Base-by-base conservation (phyloP, 2,113 vertebrate species). In the Etia nguti region DNA sequence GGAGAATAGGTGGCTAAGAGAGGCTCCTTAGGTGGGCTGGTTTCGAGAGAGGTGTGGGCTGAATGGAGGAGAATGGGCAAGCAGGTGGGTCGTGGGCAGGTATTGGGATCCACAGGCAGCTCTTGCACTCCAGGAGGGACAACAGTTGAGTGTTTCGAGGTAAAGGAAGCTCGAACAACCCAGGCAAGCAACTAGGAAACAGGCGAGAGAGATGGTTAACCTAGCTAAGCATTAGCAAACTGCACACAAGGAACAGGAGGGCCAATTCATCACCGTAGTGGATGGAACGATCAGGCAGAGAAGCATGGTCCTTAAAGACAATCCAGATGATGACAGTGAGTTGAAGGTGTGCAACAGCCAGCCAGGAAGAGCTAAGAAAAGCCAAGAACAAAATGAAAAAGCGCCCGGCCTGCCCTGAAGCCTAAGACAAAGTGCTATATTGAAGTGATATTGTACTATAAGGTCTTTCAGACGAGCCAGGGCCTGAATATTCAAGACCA, bases 241-340 rank as follows among this genome's bases (percentile, higher is more conserved):
- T 46, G 6, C 6, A 16, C 46, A 16, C 3, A 48, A 48, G 46
- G 15, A 48, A 48, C 15, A 7, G 46, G 46, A 48, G 6, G 46
- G 12, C 36, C 22, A 41, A 68, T 41, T 68, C n/a, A 41, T 41
- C 20, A 68, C 36, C 1, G 4, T 68, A 68, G 62, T 24, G 36
- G 62, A 68, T 41, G 36, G 62, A 41, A 41, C 2, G 2, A 41
- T 9, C n/a, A 41, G 36, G 36, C 36, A 41, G 62, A 68, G 36
- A 68, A 41, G 36, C 36, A 68, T 68, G 7, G n/a, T 24, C n/a
- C 62, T 68, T 1, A 68, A 24, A 41, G 34, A 24, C 36, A 41
- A 68, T 68, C 62, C 62, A 68, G 62, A 41, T 68, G 62, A 68
- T 68, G 62, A 68, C 62, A 68, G 36, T 41, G 11, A 68, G 36